phyloP scores from a whole-genome alignment of 2,113 vertebrate species.

The Percina caprodes region DNA sequence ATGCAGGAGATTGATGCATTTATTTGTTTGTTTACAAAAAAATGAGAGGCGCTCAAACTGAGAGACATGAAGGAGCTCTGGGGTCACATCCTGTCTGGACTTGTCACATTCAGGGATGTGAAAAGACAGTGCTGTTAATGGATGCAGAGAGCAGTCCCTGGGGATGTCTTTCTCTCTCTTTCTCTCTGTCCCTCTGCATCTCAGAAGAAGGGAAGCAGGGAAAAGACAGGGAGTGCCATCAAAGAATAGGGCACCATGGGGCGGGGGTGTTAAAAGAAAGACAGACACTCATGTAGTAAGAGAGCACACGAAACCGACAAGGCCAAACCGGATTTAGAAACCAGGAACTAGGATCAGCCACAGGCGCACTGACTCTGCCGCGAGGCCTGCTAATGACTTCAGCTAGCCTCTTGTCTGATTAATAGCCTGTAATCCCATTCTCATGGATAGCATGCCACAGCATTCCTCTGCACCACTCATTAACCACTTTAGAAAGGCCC shows the following conservation, averaged over 20 bases:
- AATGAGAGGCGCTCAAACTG: conserved; percentile 6
- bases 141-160: conserved; percentile 47
- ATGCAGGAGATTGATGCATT: conserved; percentile 46
- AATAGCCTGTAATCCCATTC: conserved; percentile 82
- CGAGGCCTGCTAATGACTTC: conserved; percentile 68
- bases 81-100: conserved; percentile 65
- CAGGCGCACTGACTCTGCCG: conserved; percentile 60
- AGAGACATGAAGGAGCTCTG: conserved; percentile 20
- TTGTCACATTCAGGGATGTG: conserved; percentile 52
- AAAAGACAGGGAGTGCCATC: conserved; percentile 37
- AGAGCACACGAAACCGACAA: conserved; percentile 22
- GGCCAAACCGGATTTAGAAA: conserved; percentile 67
- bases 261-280: conserved; percentile 33
- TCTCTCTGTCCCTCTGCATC: conserved; percentile 38
- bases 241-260: conserved; percentile 12
- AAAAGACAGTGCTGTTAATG: conserved; percentile 57
- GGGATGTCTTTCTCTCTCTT: conserved; percentile 40
- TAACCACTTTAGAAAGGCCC: conserved; percentile 79
- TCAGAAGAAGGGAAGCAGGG: conserved; percentile 33
- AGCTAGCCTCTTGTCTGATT: conserved; percentile 74
- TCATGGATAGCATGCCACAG: conserved; percentile 66
- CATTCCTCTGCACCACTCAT: conserved; percentile 73
- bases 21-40: conserved; percentile 60
- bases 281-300: conserved; percentile 35
- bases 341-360: conserved; percentile 43